These are phyloP conservation scores for Campaea margaritaria DNA, from an alignment of 2,888 invertebrate species.

Conservation along the genomic window DNA sequence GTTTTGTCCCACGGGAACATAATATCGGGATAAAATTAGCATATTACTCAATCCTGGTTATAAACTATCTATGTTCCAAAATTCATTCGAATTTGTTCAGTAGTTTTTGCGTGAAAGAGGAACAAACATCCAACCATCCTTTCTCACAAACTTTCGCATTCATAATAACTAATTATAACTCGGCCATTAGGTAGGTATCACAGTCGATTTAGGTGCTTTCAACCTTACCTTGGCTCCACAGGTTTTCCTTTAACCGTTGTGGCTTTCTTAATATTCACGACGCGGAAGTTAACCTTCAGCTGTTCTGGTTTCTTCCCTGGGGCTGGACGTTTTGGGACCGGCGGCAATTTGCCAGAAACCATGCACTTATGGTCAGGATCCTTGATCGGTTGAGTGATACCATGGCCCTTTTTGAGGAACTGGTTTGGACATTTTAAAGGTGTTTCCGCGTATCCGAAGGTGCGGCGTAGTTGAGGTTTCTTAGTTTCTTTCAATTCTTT, in stretches of 20 bases:
- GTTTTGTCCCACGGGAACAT: too few relatives aligned
- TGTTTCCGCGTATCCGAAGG: conserved; percentile 88
- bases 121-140: too few relatives aligned
- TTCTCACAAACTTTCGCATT: too few relatives aligned
- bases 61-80: too few relatives aligned
- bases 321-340: conserved; percentile 74
- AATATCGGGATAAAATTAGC: too few relatives aligned
- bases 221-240: conserved; percentile 82
- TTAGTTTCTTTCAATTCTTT: conserved; percentile 76
- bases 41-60: too few relatives aligned
- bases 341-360: conserved; percentile 72
- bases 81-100: too few relatives aligned
- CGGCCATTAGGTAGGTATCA: too few relatives aligned
- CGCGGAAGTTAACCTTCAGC: conserved; percentile 81
- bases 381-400: conserved; percentile 74
- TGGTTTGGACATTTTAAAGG: conserved; percentile 85
- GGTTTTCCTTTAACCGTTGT: conserved; percentile 82
- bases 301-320: conserved; percentile 63
- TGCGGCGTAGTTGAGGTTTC: conserved; percentile 79
- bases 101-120: too few relatives aligned
- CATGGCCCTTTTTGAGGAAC: conserved; percentile 87
- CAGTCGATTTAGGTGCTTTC: too few relatives aligned
- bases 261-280: conserved; percentile 86
- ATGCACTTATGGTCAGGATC: conserved; percentile 69
- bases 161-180: too few relatives aligned